Percentiles rank a stretch among this genome's conserved stretches.
Evolutionary conservation across 1,140 invertebrate species (phyloP).

Genomic region (Tribolium madens): DNA sequence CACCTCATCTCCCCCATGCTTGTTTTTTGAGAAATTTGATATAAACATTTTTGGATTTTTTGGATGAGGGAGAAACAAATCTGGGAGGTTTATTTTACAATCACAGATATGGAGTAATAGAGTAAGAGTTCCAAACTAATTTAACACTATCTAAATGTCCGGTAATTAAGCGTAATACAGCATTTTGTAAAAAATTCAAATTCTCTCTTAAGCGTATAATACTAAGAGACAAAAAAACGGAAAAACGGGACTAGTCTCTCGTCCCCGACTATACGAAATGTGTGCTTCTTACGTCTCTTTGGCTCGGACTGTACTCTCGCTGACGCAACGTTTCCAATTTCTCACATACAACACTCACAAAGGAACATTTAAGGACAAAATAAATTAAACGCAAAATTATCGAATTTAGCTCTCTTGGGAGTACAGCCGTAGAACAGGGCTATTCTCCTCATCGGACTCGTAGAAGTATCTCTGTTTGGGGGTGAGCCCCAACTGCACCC

Average conservation of each 20-base stretch:
- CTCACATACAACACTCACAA: conserved; percentile 48
- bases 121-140: conserved; percentile 45
- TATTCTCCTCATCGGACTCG: conserved; percentile 68
- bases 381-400: conserved; percentile 46
- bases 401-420: conserved; percentile 56
- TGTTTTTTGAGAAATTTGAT: conserved; percentile 19
- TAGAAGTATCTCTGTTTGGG: conserved; percentile 68
- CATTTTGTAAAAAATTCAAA: conserved; percentile 46
- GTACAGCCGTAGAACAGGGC: conserved; percentile 59
- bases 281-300: conserved; percentile 45
- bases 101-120: conserved; percentile 59
- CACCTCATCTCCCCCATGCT: conserved; percentile 1
- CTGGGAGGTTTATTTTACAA: conserved; percentile 36
- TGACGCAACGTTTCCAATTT: conserved; percentile 48
- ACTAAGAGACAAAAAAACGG: conserved; percentile 48
- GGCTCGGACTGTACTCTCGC: conserved; percentile 46
- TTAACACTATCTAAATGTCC: conserved; percentile 47
- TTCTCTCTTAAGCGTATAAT: conserved; percentile 56
- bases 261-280: conserved; percentile 18
- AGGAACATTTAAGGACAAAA: conserved; percentile 56
- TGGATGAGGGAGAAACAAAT: not conserved
- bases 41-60: not conserved
- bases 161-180: conserved; percentile 47
- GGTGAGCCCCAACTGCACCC: conserved; percentile 70
- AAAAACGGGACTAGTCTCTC: conserved; percentile 7